These are phyloP conservation scores for Heteronetta atricapilla DNA, from an alignment of 2,113 vertebrate species.

Conservation along the genomic window DNA sequence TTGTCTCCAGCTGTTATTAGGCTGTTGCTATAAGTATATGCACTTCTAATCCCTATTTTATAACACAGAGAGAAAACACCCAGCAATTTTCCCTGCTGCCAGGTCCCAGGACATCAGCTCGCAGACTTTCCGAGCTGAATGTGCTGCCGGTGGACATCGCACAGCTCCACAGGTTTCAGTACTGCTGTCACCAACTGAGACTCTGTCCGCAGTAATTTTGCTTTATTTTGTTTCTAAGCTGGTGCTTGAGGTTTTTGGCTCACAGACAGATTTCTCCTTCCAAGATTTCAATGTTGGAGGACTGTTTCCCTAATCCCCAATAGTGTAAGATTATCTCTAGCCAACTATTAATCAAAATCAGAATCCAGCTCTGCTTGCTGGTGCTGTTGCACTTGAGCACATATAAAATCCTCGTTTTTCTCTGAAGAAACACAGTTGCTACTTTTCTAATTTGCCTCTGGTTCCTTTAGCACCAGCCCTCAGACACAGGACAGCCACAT, in stretches of 20 bases:
- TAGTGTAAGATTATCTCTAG: conserved; percentile 28
- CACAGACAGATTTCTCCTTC: neutral
- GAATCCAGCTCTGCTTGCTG: neutral
- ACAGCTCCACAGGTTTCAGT: neutral
- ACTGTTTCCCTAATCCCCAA: conserved; percentile 20
- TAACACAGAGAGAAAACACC: neutral
- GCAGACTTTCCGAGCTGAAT: fast-evolving
- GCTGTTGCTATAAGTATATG: neutral
- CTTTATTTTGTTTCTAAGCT: conserved; percentile 1
- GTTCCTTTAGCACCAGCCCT: neutral
- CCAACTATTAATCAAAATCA: conserved; percentile 57
- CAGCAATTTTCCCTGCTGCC: fast-evolving
- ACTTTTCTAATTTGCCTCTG: neutral
- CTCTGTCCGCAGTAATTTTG: neutral
- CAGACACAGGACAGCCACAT: neutral
- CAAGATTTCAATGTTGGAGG: conserved; percentile 32
- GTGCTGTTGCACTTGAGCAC: neutral
- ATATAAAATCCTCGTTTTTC: neutral
- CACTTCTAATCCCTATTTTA: neutral
- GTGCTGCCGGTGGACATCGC: fast-evolving
- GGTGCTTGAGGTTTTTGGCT: conserved; percentile 11
- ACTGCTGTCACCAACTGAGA: neutral
- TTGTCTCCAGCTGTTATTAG: neutral
- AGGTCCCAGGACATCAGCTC: neutral
- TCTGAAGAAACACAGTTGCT: neutral